A percentile compares a stretch with the other conserved stretches of the same genome.
Evolutionary conservation across 2,113 vertebrate genomes (phyloP).

Genomic region (Amphilophus citrinellus): DNA sequence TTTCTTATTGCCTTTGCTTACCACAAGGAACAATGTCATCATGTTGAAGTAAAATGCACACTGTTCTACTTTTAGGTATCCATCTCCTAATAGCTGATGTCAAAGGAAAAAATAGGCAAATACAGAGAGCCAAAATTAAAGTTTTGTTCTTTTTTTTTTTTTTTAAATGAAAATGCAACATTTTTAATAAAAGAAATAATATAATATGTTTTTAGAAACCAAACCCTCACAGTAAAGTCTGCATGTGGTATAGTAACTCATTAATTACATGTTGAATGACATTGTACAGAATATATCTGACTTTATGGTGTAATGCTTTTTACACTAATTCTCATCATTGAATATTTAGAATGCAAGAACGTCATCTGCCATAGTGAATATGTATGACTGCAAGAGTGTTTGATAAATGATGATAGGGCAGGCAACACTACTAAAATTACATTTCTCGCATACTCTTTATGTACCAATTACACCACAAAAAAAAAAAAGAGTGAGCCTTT

Average conservation of each 20-base stretch:
- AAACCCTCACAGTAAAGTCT: background rate
- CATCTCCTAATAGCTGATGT: background rate
- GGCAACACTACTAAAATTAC: constrained; percentile 44
- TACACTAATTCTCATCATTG: constrained; percentile 40
- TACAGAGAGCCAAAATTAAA: background rate
- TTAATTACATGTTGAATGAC: background rate
- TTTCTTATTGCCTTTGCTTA: background rate
- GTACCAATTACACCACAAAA: constrained; percentile 57
- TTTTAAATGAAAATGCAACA: background rate
- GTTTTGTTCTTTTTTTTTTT: no score
- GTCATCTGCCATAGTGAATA: constrained; percentile 60
- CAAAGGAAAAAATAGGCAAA: background rate
- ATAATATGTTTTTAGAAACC: background rate
- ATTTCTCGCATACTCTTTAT: constrained; percentile 33
- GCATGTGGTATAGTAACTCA: background rate
- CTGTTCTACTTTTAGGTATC: constrained; percentile 30
- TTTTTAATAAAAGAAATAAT: background rate
- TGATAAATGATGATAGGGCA: constrained; percentile 68
- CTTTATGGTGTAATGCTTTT: constrained; percentile 1
- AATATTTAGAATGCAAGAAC: constrained; percentile 53
- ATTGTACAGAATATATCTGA: background rate
- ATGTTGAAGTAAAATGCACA: background rate
- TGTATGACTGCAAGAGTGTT: constrained; percentile 48
- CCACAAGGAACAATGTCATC: background rate
- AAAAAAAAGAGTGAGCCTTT: constrained; percentile 51